A percentile compares a stretch with the other conserved stretches of the same genome.
These are phyloP conservation scores for Phylloscopus trochiloides DNA, from an alignment of 2,113 vertebrate species.

Conservation along the genomic window DNA sequence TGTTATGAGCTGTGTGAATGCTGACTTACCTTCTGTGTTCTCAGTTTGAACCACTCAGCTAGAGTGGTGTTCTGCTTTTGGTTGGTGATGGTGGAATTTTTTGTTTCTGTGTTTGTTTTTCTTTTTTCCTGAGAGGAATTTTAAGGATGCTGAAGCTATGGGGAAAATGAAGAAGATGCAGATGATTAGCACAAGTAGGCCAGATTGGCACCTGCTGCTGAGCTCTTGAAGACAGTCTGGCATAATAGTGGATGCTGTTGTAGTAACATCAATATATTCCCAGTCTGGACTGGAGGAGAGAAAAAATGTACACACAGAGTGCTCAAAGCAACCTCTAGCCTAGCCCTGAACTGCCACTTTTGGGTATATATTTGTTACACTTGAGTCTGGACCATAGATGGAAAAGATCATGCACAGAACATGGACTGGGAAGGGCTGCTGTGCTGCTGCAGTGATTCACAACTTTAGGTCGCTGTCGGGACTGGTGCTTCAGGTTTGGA, in stretches of 20 bases:
- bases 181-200: not conserved
- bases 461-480: rapidly evolving
- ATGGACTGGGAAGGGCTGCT: not conserved
- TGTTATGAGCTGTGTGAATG: not conserved
- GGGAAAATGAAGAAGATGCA: not conserved
- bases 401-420: not conserved
- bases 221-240: not conserved
- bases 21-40: not conserved
- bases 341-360: not conserved
- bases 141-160: not conserved
- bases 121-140: not conserved
- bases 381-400: not conserved
- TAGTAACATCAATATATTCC: not conserved
- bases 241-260: not conserved
- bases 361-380: not conserved
- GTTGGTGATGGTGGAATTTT: not conserved
- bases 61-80: not conserved
- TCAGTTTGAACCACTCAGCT: not conserved
- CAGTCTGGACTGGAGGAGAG: not conserved
- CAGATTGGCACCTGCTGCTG: not conserved
- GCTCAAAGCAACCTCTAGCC: not conserved
- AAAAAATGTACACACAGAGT: not conserved
- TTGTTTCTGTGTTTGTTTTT: not conserved
- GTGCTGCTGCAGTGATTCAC: not conserved
- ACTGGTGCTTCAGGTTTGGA: not conserved